A percentile compares a stretch with the other conserved stretches of the same genome.
Evolutionary conservation across 1,140 invertebrate species (phyloP).

Genomic region (Myzus persicae): DNA sequence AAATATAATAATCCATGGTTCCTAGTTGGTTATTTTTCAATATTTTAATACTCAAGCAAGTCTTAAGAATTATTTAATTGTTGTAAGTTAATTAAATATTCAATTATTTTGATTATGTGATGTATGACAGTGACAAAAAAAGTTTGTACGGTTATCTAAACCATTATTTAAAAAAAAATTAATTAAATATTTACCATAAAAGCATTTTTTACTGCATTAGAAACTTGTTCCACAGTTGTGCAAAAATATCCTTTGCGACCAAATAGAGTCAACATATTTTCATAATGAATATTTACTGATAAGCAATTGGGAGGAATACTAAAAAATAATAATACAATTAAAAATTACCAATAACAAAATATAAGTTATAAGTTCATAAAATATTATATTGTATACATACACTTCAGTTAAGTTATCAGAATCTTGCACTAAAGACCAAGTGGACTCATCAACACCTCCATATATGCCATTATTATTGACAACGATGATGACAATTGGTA

Average conservation of each 20-base stretch:
- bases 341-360: background rate
- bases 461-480: conserved; percentile 98
- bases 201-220: conserved; percentile 73
- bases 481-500: conserved; percentile 90
- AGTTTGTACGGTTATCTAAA: background rate
- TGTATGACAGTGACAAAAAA: too few relatives aligned
- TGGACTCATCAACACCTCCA: conserved; percentile 81
- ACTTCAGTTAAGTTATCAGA: conserved; percentile 69
- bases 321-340: conserved; percentile 58
- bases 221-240: conserved; percentile 77
- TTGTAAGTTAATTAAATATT: too few relatives aligned
- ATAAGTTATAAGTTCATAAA: background rate
- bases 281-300: conserved; percentile 81
- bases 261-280: conserved; percentile 89
- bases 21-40: background rate
- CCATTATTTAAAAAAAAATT: background rate
- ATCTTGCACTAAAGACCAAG: conserved; percentile 74
- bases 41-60: background rate
- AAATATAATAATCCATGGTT: background rate
- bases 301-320: conserved; percentile 85
- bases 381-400: conserved; percentile 64
- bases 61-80: background rate
- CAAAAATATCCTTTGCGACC: conserved; percentile 82
- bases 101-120: too few relatives aligned
- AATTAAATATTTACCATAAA: conserved; percentile 68